Conservation (phyloP, 2,113 vertebrate genomes). For the Sphyrna mokarran region DNA sequence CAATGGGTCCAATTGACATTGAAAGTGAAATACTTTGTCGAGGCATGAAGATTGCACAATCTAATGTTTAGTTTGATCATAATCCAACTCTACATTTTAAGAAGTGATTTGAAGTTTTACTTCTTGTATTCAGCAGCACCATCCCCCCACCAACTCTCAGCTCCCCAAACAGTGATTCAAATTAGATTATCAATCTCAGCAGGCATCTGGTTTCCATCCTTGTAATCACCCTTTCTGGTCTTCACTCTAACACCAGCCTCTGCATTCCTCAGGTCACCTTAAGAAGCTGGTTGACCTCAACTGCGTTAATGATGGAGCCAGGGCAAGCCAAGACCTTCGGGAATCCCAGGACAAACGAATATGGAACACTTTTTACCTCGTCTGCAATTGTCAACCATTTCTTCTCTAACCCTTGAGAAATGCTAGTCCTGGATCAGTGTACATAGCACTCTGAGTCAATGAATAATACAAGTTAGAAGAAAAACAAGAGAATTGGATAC, state of each 20-base stretch:
- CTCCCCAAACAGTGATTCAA: neutral
- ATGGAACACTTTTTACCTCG: neutral
- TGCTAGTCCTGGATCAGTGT: too few species aligned
- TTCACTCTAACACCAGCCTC: neutral
- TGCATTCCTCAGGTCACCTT: neutral
- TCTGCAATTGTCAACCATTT: neutral
- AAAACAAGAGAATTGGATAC: neutral
- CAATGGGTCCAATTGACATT: neutral
- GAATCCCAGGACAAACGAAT: neutral
- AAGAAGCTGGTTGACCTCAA: neutral
- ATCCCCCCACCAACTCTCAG: neutral
- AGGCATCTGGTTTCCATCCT: neutral
- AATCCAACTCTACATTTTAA: neutral
- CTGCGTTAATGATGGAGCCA: neutral
- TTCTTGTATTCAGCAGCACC: neutral
- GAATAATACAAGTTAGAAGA: neutral
- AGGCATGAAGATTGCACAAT: neutral
- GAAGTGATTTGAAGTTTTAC: neutral
- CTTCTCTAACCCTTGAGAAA: neutral
- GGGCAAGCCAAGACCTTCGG: neutral
- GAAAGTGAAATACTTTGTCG: neutral
- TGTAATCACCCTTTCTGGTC: neutral
- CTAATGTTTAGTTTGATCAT: neutral
- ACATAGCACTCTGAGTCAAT: neutral
- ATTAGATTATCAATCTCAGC: neutral